Evolutionary conservation across 2,113 vertebrate genomes (phyloP).

Genomic region (Megaleporinus macrocephalus): DNA sequence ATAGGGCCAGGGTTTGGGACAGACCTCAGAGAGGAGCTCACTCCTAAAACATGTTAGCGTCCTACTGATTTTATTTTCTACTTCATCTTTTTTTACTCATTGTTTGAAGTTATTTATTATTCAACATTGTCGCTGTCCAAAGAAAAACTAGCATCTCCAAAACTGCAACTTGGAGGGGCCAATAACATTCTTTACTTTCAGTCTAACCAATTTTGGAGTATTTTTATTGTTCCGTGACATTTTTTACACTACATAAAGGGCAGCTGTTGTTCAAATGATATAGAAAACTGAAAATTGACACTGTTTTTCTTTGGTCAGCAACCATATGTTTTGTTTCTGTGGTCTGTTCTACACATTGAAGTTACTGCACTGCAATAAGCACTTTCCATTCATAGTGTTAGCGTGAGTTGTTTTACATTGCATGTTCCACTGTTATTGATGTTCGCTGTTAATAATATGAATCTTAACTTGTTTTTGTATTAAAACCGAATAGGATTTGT

Average conservation of each 20-base stretch:
- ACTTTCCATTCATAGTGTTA: not conserved
- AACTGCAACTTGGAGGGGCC: too few species aligned
- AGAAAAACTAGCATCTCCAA: too few species aligned
- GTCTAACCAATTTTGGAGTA: too few species aligned
- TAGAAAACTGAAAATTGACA: too few species aligned
- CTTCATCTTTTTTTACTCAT: not conserved
- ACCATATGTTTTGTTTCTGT: not conserved
- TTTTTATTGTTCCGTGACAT: too few species aligned
- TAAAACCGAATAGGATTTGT: too few species aligned
- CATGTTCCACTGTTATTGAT: not conserved
- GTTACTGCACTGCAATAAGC: not conserved
- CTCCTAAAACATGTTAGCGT: not conserved
- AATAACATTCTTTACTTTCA: too few species aligned
- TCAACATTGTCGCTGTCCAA: too few species aligned
- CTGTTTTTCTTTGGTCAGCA: too few species aligned
- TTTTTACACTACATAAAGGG: too few species aligned
- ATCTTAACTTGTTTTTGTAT: too few species aligned
- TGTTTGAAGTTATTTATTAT: not conserved
- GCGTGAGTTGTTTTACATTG: not conserved
- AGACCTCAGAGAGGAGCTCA: conserved; percentile 11
- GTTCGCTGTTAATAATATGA: not conserved
- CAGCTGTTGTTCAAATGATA: too few species aligned
- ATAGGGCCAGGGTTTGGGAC: conserved; percentile 52
- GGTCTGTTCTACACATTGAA: not conserved
- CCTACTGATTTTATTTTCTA: not conserved